Evolutionary conservation across 1,140 invertebrate genomes (phyloP).

Genomic region (Heliothis virescens): DNA sequence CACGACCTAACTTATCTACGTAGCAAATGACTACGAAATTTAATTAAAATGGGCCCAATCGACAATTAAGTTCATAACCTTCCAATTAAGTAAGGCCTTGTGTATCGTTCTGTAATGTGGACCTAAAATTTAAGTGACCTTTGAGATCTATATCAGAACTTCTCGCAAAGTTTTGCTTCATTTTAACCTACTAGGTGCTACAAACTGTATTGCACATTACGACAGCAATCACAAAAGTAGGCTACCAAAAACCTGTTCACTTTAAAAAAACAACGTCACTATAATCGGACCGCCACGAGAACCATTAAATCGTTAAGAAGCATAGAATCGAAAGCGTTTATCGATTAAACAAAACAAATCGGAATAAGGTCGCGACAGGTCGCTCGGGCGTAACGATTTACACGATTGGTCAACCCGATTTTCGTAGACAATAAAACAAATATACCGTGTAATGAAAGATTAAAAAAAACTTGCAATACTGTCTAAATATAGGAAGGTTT

Average conservation of each 20-base stretch:
- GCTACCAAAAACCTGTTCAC: constrained; percentile 11
- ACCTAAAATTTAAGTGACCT: too few relatives aligned
- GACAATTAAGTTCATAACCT: too few relatives aligned
- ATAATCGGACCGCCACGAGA: neutral
- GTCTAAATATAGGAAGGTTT: too few relatives aligned
- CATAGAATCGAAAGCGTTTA: constrained; percentile 41
- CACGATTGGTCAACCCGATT: constrained; percentile 26
- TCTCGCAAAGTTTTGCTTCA: neutral
- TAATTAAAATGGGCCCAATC: too few relatives aligned
- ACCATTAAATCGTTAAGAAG: constrained; percentile 39
- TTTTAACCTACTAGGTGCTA: neutral
- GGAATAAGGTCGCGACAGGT: constrained; percentile 46
- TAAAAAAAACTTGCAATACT: too few relatives aligned
- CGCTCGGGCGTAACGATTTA: constrained; percentile 34
- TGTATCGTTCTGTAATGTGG: too few relatives aligned
- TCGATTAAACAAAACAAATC: constrained; percentile 39
- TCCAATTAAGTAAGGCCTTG: too few relatives aligned
- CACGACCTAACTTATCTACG: too few relatives aligned
- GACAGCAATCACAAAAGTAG: neutral
- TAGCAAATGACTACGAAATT: too few relatives aligned
- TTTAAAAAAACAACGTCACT: constrained; percentile 11
- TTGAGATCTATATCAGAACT: too few relatives aligned
- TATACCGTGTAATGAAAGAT: neutral
- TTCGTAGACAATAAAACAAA: neutral
- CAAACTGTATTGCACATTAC: neutral